Percentiles rank a stretch among this genome's conserved stretches.
phyloP scores from a whole-genome alignment of 1,140 invertebrate genomes.

The Lepidotrigona ventralis region DNA sequence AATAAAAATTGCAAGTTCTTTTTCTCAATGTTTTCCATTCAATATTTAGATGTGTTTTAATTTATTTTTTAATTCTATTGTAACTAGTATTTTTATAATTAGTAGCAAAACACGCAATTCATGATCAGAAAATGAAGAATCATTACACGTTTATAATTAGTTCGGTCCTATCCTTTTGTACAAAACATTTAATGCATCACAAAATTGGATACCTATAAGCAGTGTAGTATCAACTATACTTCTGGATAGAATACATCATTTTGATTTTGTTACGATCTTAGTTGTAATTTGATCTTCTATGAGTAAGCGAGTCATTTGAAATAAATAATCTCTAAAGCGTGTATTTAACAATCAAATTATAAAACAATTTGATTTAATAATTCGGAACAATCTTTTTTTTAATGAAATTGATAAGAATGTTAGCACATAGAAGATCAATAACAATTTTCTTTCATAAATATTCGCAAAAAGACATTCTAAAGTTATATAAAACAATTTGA shows the following conservation, averaged over 20 bases:
- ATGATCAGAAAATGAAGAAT: conserved; percentile 15
- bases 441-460: conserved; percentile 4
- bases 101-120: conserved; percentile 26
- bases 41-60: conserved; percentile 7
- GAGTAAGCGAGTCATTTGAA: not conserved
- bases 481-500: not conserved
- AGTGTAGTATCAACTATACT: conserved; percentile 42
- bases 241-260: conserved; percentile 26
- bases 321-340: not conserved
- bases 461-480: not conserved
- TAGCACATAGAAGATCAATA: conserved; percentile 22
- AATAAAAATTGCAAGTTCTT: not conserved
- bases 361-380: not conserved
- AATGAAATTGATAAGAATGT: not conserved
- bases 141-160: not conserved
- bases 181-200: conserved; percentile 41
- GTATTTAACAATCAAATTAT: not conserved
- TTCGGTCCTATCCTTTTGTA: conserved; percentile 5
- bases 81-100: conserved; percentile 25
- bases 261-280: conserved; percentile 12
- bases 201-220: conserved; percentile 32
- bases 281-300: conserved; percentile 14
- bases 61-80: conserved; percentile 1
- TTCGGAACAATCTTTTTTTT: not conserved
- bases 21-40: conserved; percentile 3